Evolutionary conservation across 2,113 vertebrate species (phyloP).

Genomic region (Collichthys lucidus): DNA sequence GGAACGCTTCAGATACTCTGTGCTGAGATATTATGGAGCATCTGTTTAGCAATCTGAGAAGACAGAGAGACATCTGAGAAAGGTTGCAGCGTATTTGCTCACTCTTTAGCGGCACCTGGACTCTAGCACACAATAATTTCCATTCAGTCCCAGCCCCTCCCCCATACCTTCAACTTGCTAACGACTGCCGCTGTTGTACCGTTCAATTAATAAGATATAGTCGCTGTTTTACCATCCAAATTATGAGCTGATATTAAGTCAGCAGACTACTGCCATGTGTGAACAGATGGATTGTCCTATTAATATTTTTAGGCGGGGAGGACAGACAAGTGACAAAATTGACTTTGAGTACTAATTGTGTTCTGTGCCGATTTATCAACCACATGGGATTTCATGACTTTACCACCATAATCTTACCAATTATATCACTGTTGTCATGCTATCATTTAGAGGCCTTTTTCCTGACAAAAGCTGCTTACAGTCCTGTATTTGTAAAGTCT

Average conservation of each 20-base stretch:
- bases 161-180: slow-evolving; percentile 20
- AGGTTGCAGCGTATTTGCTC: slow-evolving; percentile 54
- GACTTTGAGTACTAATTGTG: slow-evolving; percentile 71
- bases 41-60: slow-evolving; percentile 56
- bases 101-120: slow-evolving; percentile 27
- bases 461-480: background rate
- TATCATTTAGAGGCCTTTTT: background rate
- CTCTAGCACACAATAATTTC: slow-evolving; percentile 52
- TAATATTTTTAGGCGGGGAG: slow-evolving; percentile 72
- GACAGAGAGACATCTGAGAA: slow-evolving; percentile 43
- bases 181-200: slow-evolving; percentile 57
- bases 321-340: slow-evolving; percentile 61
- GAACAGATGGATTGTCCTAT: slow-evolving; percentile 77
- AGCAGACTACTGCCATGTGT: slow-evolving; percentile 59
- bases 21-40: slow-evolving; percentile 37
- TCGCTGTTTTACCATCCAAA: slow-evolving; percentile 71
- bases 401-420: slow-evolving; percentile 12
- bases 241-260: slow-evolving; percentile 76
- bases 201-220: slow-evolving; percentile 72
- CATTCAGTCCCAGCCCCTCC: slow-evolving; percentile 28
- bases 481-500: background rate
- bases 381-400: slow-evolving; percentile 29
- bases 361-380: slow-evolving; percentile 59
- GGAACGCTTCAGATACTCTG: slow-evolving; percentile 28
- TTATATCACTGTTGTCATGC: slow-evolving; percentile 9